Base-by-base conservation (phyloP, 1,140 invertebrate species). In the Agrypnia vestita region DNA sequence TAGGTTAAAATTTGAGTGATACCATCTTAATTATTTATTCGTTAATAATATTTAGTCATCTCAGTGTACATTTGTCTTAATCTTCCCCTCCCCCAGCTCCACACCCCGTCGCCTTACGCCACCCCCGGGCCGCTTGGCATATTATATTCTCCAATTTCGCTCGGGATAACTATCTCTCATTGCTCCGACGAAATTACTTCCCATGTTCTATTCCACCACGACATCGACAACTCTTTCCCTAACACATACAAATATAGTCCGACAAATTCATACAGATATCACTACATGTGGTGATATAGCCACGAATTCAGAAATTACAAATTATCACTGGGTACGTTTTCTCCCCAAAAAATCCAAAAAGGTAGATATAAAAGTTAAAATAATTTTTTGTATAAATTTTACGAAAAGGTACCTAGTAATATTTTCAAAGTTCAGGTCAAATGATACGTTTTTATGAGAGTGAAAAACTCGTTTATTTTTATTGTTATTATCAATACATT, bases 81-180 rank as follows among this genome's bases (percentile, higher is more conserved):
- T 51, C 53, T 35, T n/a, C 51, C 9, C 25, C 46, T 46, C 53
- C 59, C 43, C 25, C 17, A 1, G 25, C 53, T n/a, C 1, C 11
- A 25, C 56, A 43, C 44, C 12, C 25, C 6, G 21, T 17, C 69
- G 4, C 49, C 21, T 10, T 25, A 15, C 17, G 44, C 71, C 76
- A 12, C 19, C 47, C 76, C 35, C 13, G 17, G n/a, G 15, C 61
- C 80, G 67, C 49, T 56, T 56, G 55, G 21, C 21, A 67, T 83
- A 83, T 83, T 78, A 83, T 83, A 80, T 76, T 83, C 82, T 80
- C 82, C 82, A 83, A 80, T 83, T 82, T 80, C 79, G 80, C 76
- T 78, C 78, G 79, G 82, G 76, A 83, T 83, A 83, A 83, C 82
- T 83, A 83, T 83, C 82, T 82, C 81, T 83, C 82, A 83, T 83